These are phyloP conservation scores for Tapirus terrestris DNA, from an alignment of 2,113 vertebrate species.

Conservation along the genomic window DNA sequence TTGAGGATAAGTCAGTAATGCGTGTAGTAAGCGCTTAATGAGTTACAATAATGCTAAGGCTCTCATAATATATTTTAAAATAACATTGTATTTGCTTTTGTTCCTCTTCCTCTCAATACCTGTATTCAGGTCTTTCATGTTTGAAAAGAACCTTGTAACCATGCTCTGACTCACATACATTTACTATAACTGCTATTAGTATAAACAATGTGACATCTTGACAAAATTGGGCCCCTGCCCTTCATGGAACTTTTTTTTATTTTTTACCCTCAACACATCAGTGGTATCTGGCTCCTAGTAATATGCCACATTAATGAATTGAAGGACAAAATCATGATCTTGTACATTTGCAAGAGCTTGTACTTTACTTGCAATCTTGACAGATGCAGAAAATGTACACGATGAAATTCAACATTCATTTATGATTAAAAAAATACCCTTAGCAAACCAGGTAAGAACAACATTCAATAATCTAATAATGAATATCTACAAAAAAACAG, in stretches of 20 bases:
- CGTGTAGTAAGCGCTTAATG: not conserved
- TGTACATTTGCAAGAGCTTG: no score
- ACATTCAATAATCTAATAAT: not conserved
- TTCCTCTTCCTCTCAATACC: not conserved
- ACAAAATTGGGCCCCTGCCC: not conserved
- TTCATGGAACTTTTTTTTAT: not conserved
- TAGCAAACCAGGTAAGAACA: not conserved
- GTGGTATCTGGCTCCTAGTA: not conserved
- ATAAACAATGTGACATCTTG: not conserved
- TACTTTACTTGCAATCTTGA: not conserved
- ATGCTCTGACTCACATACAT: not conserved
- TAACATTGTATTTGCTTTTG: not conserved
- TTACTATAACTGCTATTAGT: not conserved
- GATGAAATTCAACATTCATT: not conserved
- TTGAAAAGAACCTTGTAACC: not conserved
- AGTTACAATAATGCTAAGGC: not conserved
- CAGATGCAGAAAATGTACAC: not conserved
- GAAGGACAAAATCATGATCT: not conserved
- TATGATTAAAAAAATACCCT: not conserved
- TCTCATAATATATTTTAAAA: slow-evolving; percentile 46
- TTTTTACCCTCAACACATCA: not conserved
- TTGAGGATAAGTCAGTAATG: slow-evolving; percentile 31
- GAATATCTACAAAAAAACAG: not conserved
- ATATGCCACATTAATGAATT: not conserved
- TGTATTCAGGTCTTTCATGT: not conserved